Base-by-base conservation (phyloP, 2,113 vertebrate genomes). In the Triplophysa tibetana region DNA sequence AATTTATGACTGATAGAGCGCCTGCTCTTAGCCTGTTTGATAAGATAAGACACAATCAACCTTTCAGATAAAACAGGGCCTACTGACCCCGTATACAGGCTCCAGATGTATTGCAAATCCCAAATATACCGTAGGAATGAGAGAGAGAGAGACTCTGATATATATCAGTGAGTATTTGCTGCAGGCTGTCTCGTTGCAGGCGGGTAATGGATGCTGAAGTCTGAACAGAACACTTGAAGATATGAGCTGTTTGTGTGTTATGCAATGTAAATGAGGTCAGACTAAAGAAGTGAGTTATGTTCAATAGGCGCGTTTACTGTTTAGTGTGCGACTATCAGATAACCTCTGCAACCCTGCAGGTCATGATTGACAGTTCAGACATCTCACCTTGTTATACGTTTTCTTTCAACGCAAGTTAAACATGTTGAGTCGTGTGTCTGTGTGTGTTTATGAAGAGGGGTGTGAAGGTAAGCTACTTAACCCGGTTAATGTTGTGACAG, bases 271-370 rank as follows among this genome's bases (percentile, higher is more conserved):
- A 79, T 67, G 72, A 80, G 80, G 74, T 80, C 76, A 60, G 70
- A 56, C 81, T 48, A 61, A 21, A 73, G 48, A 82, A 78, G 77
- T 68, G 74, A 82, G 52, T 41, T 70, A 65, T 38, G 65, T 68
- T 84, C 52, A 61, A 63, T 60, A 58, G 63, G 21, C 66, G 75
- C 56, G 63, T 21, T 45, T 66, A 52, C 48, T 81, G 84, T 68
- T 83, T 77, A 79, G 79, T 65, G 83, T 78, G 83, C 81, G 70
- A 76, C 64, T 12, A 82, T 81, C 70, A 80, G 79, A 84, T 86
- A 82, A 86, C 67, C 80, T 38, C 63, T 66, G 26, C 48, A 74
- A 38, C 48, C 64, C 82, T 61, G 70, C 79, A 52, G 78, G 61
- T 26, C 23, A 65, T 29, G 69, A 52, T 48, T 64, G 80, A 65